Base-by-base conservation (phyloP, 2,113 vertebrate species). In the Gobio gobio region DNA sequence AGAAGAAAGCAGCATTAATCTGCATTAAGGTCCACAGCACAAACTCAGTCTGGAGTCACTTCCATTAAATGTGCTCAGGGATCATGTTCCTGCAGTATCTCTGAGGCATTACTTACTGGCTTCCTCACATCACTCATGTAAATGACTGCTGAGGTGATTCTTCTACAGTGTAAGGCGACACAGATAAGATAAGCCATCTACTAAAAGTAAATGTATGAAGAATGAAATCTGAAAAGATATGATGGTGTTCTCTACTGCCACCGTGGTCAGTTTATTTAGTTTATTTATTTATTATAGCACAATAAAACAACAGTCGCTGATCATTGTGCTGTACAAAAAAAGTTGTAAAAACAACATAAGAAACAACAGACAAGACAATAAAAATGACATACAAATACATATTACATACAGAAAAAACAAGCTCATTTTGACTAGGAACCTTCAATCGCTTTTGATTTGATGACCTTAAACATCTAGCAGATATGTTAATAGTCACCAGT, bases 1-100 rank as follows among this genome's bases (percentile, higher is more conserved):
- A 56, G 70, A 75, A 85, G 84, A 87, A 88, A 87, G 79, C 74
- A 70, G 54, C 16, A 66, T 59, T 74, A 85, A 79, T 74, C 84
- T 75, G 61, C 47, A 85, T 64, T 68, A 22, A 54, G 24, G 45
- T 22, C 45, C 14, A 61, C 4, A 40, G 58, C 54, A 26, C 5
- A 79, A 58, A 63, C 56, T 29, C 18, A 56, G 54, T 56, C 20
- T 24, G n/a, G 6, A 45, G 36, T 45, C 8, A 26, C 58, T 79
- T 61, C 36, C 33, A 63, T 80, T 26, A 63, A 64, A 64, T 24
- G 56, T 78, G 12, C 76, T 61, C 20, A 78, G 54, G 33, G 36
- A 78, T 78, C 76, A 61, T 16, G 22, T 43, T 78, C 36, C 54
- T 61, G 22, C 3, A 78, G 12, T 59, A 61, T 40, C 76, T 24